A percentile compares a stretch with the other conserved stretches of the same genome.
Conservation (phyloP, 2,113 vertebrate species). For the Pogona vitticeps region DNA sequence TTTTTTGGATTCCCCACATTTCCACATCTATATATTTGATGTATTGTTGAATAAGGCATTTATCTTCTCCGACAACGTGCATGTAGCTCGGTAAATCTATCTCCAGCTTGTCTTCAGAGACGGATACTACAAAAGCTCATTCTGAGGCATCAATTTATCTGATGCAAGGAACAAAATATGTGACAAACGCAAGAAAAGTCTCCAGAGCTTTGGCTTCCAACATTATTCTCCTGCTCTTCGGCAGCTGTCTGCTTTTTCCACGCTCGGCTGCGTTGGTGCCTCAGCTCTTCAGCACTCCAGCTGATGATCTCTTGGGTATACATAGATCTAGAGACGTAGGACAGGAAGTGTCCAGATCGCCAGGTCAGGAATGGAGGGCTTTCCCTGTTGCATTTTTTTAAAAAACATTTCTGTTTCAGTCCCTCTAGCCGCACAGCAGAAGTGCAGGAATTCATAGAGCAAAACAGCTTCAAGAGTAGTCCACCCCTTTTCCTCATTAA, state of each 20-base stretch:
- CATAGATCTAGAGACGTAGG: too few relatives aligned
- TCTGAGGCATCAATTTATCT: slow-evolving; percentile 50
- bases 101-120: slow-evolving; percentile 47
- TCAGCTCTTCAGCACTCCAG: not conserved
- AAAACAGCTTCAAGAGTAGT: too few relatives aligned
- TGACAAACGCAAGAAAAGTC: slow-evolving; percentile 39
- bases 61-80: slow-evolving; percentile 44
- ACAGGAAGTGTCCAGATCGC: not conserved
- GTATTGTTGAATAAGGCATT: slow-evolving; percentile 48
- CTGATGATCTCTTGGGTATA: not conserved
- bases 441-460: not conserved
- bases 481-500: too few relatives aligned
- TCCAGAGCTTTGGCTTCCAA: not conserved
- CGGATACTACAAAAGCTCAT: slow-evolving; percentile 12
- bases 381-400: not conserved
- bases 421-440: not conserved
- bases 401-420: not conserved
- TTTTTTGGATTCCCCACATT: slow-evolving; percentile 15
- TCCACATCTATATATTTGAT: slow-evolving; percentile 49
- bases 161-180: slow-evolving; percentile 44
- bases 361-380: not conserved
- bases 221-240: not conserved
- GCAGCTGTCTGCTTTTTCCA: not conserved
- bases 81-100: slow-evolving; percentile 49
- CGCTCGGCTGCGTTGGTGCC: not conserved